Evolutionary conservation across 2,797 vertebrate species (phyloP).

Genomic region (Crenichthys baileyi): DNA sequence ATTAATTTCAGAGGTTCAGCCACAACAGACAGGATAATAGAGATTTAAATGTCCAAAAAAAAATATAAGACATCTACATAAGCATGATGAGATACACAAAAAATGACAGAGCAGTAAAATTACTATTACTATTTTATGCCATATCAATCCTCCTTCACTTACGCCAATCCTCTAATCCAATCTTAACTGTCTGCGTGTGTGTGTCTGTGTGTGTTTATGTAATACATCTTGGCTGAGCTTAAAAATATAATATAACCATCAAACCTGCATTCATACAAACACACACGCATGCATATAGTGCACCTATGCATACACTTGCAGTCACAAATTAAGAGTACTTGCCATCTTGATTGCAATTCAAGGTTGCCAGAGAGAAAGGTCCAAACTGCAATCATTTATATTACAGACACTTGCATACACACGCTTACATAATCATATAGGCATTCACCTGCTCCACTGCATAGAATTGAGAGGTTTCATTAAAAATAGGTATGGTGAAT

Average conservation of each 20-base stretch:
- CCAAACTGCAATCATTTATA: slow-evolving; percentile 62
- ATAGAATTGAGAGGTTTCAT: slow-evolving; percentile 31
- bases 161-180: too few species aligned
- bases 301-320: slow-evolving; percentile 9
- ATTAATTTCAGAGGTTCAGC: background rate
- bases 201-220: slow-evolving; percentile 17
- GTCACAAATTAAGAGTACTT: slow-evolving; percentile 49
- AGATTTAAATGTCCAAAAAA: background rate
- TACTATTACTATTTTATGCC: slow-evolving; percentile 56
- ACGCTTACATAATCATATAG: slow-evolving; percentile 32
- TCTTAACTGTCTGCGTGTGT: slow-evolving; percentile 8
- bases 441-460: slow-evolving; percentile 55
- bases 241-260: too few species aligned
- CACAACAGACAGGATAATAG: background rate
- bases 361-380: slow-evolving; percentile 70
- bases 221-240: slow-evolving; percentile 56
- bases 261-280: slow-evolving; percentile 40
- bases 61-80: background rate
- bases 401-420: slow-evolving; percentile 31
- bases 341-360: slow-evolving; percentile 68
- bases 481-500: slow-evolving; percentile 25
- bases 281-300: slow-evolving; percentile 4
- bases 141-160: slow-evolving; percentile 44
- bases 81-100: background rate
- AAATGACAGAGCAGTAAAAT: slow-evolving; percentile 42